These are phyloP conservation scores for Apis dorsata DNA, from an alignment of 1,140 invertebrate species.

Conservation along the genomic window DNA sequence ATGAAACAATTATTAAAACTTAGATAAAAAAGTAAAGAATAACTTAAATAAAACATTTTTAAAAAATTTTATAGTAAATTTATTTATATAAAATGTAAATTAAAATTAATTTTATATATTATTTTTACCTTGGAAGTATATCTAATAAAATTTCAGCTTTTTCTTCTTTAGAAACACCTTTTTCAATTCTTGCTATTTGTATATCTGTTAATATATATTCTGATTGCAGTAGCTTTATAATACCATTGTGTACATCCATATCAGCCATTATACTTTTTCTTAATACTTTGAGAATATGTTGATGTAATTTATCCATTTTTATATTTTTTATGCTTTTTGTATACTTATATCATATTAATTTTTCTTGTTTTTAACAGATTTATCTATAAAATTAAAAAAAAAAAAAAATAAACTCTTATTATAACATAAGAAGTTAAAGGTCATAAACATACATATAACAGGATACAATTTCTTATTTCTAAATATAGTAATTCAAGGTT, in stretches of 20 bases:
- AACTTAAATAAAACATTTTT: neutral
- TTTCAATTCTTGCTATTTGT: constrained; percentile 67
- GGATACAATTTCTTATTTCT: neutral
- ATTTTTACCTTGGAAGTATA: constrained; percentile 70
- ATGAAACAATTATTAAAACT: neutral
- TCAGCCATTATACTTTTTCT: constrained; percentile 71
- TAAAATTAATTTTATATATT: neutral
- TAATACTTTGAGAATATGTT: constrained; percentile 66
- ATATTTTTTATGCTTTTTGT: neutral
- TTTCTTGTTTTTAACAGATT: neutral
- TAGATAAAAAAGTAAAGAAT: neutral
- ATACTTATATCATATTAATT: neutral
- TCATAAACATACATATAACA: neutral
- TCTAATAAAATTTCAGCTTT: constrained; percentile 68
- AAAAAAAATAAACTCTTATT: neutral
- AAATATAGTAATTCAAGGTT: constrained; percentile 3
- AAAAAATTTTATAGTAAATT: neutral
- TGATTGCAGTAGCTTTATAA: constrained; percentile 66
- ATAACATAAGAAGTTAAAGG: neutral
- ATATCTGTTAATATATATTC: constrained; percentile 70
- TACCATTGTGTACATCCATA: constrained; percentile 73
- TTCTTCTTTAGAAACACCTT: constrained; percentile 57
- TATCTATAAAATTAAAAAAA: neutral
- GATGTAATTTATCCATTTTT: constrained; percentile 71
- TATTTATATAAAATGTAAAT: neutral